Evolutionary conservation across 2,113 vertebrate species (phyloP).

Genomic region (Mustela lutreola): DNA sequence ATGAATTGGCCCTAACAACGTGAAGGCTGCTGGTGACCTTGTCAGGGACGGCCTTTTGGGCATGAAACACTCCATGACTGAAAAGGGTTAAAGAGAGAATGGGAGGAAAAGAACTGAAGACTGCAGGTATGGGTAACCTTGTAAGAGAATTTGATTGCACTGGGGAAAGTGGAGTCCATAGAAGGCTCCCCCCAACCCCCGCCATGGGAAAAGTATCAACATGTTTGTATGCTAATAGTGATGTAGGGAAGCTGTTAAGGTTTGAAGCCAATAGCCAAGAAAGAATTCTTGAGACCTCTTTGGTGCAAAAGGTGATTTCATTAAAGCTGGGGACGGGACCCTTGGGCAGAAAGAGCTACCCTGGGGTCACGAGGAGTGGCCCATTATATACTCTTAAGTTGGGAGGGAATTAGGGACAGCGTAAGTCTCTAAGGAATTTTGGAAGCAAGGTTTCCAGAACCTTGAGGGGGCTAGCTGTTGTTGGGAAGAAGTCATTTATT

Average conservation of each 20-base stretch:
- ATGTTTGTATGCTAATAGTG: neutral
- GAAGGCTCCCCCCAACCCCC: neutral
- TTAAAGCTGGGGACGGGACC: neutral
- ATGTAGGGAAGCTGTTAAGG: neutral
- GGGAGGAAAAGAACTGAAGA: neutral
- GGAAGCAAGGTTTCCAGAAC: neutral
- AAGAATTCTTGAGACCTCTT: neutral
- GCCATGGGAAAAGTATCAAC: neutral
- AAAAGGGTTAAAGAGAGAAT: neutral
- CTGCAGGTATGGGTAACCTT: neutral
- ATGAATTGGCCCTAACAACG: neutral
- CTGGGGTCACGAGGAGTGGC: neutral
- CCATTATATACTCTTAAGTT: neutral
- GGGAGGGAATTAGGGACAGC: neutral
- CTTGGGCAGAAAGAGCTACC: neutral
- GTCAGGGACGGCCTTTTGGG: neutral
- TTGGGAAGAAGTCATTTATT: neutral
- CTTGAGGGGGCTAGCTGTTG: neutral
- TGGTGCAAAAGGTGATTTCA: neutral
- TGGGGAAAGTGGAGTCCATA: neutral
- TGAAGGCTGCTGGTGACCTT: neutral
- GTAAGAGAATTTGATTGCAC: neutral
- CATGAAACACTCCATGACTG: neutral
- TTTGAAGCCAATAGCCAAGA: neutral
- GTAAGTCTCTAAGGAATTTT: neutral